Evolutionary conservation across 2,797 vertebrate species (phyloP), one percentile per base, ranked within the genome.

Genomic region (Acrocephalus scirpaceus): DNA sequence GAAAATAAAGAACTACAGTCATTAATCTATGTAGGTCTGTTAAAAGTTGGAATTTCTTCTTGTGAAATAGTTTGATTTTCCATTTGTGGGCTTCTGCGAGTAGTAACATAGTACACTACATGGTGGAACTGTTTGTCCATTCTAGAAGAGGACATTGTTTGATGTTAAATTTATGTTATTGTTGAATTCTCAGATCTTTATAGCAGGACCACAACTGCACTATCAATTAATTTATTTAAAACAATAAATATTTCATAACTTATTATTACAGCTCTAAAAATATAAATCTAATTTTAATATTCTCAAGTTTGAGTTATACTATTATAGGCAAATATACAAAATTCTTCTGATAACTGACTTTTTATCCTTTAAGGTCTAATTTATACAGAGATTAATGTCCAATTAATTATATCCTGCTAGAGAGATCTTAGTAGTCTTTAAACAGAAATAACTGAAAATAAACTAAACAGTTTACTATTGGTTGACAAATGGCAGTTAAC

Each of bases 81-180:
- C 80, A 30, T 90, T 96, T 96, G 11, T 78, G 99, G 99, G 90
- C 98, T 98, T 93, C 95, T 99, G 57, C 1, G 2, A 84, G 40
- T 32, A 58, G n/a, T 45, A 90, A 42, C 40, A 40, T 16, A 27
- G 17, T 38, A 57, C 54, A 71, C 20, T 77, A 45, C 25, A 38
- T 11, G 44, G 48, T 51, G 12, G 32, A 58, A 58, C n/a, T 58
- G 18, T 34, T 22, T 71, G 45, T 53, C 58, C 30, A 10, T 48
- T 60, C 40, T n/a, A 11, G 40, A 47, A 77, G 45, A 83, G 38
- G 65, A 47, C 13, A 34, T 1, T 44, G 7, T 60, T 60, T 50
- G 17, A 47, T 58, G 23, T 51, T 45, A 64, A 45, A 44, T 14
- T 47, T 50, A 34, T 27, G 34, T 47, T 51, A 77, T 16, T 72